A percentile compares a stretch with the other conserved stretches of the same genome.
phyloP scores from a whole-genome alignment of 2,888 invertebrate genomes.

The Crepidodera aurea region DNA sequence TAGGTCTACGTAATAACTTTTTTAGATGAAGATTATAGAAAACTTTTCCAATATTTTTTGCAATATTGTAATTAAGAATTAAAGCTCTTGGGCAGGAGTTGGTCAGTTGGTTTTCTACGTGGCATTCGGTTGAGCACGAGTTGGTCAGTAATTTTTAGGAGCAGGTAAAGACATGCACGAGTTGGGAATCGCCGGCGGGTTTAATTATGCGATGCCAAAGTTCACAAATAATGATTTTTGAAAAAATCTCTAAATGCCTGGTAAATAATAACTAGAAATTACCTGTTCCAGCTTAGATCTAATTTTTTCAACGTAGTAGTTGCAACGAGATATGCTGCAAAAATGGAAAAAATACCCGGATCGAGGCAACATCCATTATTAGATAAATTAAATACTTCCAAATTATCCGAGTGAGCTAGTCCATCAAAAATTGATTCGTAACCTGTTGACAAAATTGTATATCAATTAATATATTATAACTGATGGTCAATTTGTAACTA shows the following conservation, averaged over 20 bases:
- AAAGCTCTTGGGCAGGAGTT: too few species aligned
- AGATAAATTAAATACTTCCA: conserved; percentile 59
- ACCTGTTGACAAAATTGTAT: conserved; percentile 44
- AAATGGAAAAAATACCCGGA: conserved; percentile 48
- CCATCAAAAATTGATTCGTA: conserved; percentile 58
- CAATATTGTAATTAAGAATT: too few species aligned
- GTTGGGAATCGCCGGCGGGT: too few species aligned
- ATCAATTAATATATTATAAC: neutral
- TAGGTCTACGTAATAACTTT: too few species aligned
- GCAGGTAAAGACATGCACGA: too few species aligned
- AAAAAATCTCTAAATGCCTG: neutral
- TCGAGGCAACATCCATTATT: conserved; percentile 60
- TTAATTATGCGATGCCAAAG: too few species aligned
- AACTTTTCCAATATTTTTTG: too few species aligned
- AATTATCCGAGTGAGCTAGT: conserved; percentile 52
- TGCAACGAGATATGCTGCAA: conserved; percentile 26
- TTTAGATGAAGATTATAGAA: too few species aligned
- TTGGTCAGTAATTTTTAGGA: too few species aligned
- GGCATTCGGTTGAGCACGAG: too few species aligned
- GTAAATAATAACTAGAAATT: conserved; percentile 3
- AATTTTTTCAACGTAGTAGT: conserved; percentile 51
- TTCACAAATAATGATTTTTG: neutral
- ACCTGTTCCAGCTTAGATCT: conserved; percentile 60
- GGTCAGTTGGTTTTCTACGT: too few species aligned
- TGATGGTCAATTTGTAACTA: too few species aligned